Evolutionary conservation across 1,140 invertebrate genomes (phyloP).

Genomic region (Amphibalanus amphitrite): DNA sequence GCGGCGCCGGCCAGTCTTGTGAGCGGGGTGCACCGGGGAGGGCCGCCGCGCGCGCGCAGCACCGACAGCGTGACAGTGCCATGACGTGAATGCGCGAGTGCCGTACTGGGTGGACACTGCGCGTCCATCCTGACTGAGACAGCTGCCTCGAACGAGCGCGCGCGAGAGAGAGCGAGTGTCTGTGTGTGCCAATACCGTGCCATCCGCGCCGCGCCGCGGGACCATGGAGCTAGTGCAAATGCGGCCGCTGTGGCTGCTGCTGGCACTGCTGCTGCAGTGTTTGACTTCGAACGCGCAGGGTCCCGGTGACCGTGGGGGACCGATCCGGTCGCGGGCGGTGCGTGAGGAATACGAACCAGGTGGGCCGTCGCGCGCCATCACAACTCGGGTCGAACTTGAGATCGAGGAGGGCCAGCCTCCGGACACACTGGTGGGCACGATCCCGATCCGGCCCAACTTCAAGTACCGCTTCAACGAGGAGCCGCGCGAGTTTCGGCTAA

Average conservation of each 20-base stretch:
- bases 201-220: constrained; percentile 13
- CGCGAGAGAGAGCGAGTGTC: not conserved
- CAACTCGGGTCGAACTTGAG: constrained; percentile 65
- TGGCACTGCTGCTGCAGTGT: constrained; percentile 20
- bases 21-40: not conserved
- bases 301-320: constrained; percentile 12
- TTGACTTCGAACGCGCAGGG: constrained; percentile 22
- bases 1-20: not conserved
- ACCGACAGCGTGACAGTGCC: not conserved
- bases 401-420: constrained; percentile 62
- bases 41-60: too few species aligned
- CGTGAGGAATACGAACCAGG: constrained; percentile 25
- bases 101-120: not conserved
- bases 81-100: not conserved
- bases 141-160: not conserved
- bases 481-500: constrained; percentile 59
- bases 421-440: constrained; percentile 61
- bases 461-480: constrained; percentile 81
- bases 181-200: constrained; percentile 8
- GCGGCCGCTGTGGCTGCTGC: constrained; percentile 17
- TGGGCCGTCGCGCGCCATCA: constrained; percentile 73
- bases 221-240: constrained; percentile 15
- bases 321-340: constrained; percentile 9
- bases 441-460: constrained; percentile 69
- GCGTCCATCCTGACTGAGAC: not conserved